These are phyloP conservation scores for Riparia riparia DNA, from an alignment of 2,113 vertebrate genomes.

Conservation along the genomic window DNA sequence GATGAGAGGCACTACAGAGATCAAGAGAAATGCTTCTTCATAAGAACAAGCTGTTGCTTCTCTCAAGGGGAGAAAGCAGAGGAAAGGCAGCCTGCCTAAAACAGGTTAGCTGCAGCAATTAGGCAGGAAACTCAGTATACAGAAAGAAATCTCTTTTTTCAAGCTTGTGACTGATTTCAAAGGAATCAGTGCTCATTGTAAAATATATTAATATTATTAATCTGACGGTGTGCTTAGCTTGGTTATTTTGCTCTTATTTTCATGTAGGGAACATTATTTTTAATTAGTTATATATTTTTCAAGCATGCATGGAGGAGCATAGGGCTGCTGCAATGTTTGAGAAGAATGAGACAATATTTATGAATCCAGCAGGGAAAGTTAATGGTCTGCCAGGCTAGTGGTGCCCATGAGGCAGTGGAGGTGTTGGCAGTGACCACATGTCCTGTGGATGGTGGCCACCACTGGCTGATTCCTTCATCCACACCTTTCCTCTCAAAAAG, in stretches of 20 bases:
- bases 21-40: slow-evolving; percentile 26
- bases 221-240: not conserved
- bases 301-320: fast-evolving
- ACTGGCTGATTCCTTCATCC: not conserved
- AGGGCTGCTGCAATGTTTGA: no score
- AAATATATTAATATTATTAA: not conserved
- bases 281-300: not conserved
- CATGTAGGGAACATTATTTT: not conserved
- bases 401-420: fast-evolving
- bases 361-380: not conserved
- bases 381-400: no score
- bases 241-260: not conserved
- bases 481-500: not conserved
- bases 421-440: fast-evolving
- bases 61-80: not conserved
- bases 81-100: not conserved
- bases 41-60: not conserved
- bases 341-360: not conserved
- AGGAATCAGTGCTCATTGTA: not conserved
- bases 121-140: not conserved
- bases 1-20: slow-evolving; percentile 46
- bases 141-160: not conserved
- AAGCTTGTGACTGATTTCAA: not conserved
- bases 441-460: fast-evolving
- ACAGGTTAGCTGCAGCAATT: not conserved